phyloP scores from a whole-genome alignment of 2,797 vertebrate species.

The Cichlasoma orientale region DNA sequence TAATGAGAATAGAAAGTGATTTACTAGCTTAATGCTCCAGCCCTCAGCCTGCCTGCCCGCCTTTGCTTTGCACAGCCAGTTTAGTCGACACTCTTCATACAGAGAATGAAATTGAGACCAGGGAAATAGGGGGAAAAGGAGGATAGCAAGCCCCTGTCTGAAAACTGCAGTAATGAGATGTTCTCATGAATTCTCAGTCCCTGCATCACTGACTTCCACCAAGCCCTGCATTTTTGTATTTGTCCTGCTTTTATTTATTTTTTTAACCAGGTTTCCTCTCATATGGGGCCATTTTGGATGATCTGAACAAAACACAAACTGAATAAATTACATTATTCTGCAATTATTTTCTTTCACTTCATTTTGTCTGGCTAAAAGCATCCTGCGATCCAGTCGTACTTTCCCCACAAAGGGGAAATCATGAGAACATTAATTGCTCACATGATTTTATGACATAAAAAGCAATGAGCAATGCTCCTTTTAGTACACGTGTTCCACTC shows the following conservation, averaged over 20 bases:
- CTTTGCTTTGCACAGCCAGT: conserved; percentile 57
- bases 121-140: not conserved
- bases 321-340: conserved; percentile 14
- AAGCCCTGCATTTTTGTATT: conserved; percentile 32
- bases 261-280: conserved; percentile 15
- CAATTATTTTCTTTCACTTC: conserved; percentile 10
- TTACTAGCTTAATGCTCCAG: conserved; percentile 77
- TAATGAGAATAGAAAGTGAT: conserved; percentile 83
- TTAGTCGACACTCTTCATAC: conserved; percentile 44
- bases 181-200: conserved; percentile 32
- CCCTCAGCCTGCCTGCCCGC: conserved; percentile 58
- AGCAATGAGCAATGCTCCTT: conserved; percentile 19
- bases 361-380: conserved; percentile 25
- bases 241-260: not conserved
- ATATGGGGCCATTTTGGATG: not conserved
- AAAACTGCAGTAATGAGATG: conserved; percentile 48
- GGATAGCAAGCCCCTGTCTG: conserved; percentile 20
- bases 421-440: conserved; percentile 11
- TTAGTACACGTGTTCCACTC: not conserved
- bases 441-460: conserved; percentile 13
- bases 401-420: not conserved
- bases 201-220: conserved; percentile 36
- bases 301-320: conserved; percentile 19
- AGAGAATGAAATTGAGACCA: conserved; percentile 54
- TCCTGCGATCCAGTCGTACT: not conserved